phyloP scores from a whole-genome alignment of 2,797 vertebrate genomes.

The Acrossocheilus wenchowensis region DNA sequence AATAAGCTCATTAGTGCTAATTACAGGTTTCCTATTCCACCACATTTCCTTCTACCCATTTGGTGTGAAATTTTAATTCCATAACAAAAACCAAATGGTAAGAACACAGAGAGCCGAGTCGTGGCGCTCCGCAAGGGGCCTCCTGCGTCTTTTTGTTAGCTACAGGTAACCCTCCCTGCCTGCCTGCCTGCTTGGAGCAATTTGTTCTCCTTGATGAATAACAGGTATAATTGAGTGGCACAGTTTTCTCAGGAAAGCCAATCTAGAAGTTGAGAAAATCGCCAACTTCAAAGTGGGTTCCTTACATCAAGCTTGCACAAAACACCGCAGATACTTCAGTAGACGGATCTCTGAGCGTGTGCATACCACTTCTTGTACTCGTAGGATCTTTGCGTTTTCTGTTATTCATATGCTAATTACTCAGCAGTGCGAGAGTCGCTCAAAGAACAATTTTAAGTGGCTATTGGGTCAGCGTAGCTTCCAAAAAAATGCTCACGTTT shows the following conservation, averaged over 20 bases:
- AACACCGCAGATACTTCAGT: conserved; percentile 7
- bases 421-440: not conserved
- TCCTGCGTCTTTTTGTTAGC: conserved; percentile 52
- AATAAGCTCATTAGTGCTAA: conserved; percentile 77
- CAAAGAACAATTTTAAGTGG: conserved; percentile 7
- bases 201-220: conserved; percentile 59
- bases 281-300: conserved; percentile 46
- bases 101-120: conserved; percentile 46
- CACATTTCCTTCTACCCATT: conserved; percentile 64
- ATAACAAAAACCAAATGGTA: conserved; percentile 64
- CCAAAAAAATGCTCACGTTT: not conserved
- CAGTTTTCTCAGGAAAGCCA: conserved; percentile 43
- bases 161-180: conserved; percentile 52
- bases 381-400: conserved; percentile 10
- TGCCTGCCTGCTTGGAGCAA: conserved; percentile 49
- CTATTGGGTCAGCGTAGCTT: not conserved
- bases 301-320: conserved; percentile 34
- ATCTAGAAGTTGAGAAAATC: conserved; percentile 42
- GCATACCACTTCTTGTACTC: conserved; percentile 5
- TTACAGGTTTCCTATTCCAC: conserved; percentile 72
- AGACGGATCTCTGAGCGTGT: conserved; percentile 9
- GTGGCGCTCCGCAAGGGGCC: conserved; percentile 45
- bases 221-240: conserved; percentile 57
- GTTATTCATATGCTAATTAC: conserved; percentile 39
- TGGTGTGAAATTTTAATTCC: conserved; percentile 68